phyloP scores from a whole-genome alignment of 2,113 vertebrate species.

The Holacanthus passer region DNA sequence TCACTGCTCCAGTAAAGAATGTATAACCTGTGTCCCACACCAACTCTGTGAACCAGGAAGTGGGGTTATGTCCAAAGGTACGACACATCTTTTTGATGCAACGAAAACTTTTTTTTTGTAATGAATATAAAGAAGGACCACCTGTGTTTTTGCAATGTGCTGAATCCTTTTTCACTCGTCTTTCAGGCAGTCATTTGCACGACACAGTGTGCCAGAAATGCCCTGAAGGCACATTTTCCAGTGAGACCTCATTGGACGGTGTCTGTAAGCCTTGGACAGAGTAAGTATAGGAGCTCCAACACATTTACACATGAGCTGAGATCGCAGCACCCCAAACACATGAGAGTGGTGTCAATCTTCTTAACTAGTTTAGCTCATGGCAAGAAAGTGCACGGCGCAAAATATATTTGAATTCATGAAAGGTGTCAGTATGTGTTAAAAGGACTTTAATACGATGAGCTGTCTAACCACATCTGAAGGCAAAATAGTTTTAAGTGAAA shows the following conservation, averaged over 20 bases:
- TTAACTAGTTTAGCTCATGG: neutral
- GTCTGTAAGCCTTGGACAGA: slow-evolving; percentile 59
- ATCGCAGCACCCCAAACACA: neutral
- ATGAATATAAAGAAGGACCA: neutral
- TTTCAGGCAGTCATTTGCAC: slow-evolving; percentile 49
- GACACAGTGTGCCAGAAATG: slow-evolving; percentile 77
- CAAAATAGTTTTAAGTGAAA: too few relatives aligned
- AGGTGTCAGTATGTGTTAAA: neutral
- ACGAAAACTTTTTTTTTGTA: too few relatives aligned
- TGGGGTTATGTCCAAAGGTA: slow-evolving; percentile 50
- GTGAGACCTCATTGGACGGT: neutral
- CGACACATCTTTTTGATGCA: too few relatives aligned
- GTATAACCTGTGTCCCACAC: slow-evolving; percentile 67
- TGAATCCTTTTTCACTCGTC: neutral
- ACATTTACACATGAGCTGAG: neutral
- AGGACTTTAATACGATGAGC: neutral
- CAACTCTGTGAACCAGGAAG: slow-evolving; percentile 58
- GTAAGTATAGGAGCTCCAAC: slow-evolving; percentile 64
- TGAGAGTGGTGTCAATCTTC: neutral
- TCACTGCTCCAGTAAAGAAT: slow-evolving; percentile 66
- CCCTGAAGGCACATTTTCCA: slow-evolving; percentile 58
- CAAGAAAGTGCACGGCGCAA: neutral
- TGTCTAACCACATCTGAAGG: too few relatives aligned
- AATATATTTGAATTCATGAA: neutral
- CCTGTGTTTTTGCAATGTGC: neutral